Conservation (phyloP, 2,113 vertebrate genomes). For the Tupaia chinensis region DNA sequence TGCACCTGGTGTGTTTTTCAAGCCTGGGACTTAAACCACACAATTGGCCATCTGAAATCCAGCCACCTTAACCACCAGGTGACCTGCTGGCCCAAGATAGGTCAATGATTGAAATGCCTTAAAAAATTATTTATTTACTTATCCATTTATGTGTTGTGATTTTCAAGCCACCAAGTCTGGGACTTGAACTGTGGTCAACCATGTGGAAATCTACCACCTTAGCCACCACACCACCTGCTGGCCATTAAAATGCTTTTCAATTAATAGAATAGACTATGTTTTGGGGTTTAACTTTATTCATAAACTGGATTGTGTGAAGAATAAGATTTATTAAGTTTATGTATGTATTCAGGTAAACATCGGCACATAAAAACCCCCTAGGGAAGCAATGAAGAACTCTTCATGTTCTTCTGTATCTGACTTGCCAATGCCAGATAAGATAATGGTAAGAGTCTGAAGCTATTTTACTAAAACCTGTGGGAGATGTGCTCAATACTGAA, state of each 20-base stretch:
- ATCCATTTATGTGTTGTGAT: no score
- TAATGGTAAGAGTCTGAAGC: neutral
- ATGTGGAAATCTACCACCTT: no score
- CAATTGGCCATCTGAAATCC: no score
- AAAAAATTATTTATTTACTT: no score
- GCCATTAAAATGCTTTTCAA: neutral
- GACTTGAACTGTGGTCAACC: no score
- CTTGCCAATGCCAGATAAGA: neutral
- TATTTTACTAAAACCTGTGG: neutral
- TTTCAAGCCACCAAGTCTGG: no score
- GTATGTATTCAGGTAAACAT: neutral
- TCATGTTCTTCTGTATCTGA: neutral
- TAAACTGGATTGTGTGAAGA: neutral
- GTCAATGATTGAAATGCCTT: no score
- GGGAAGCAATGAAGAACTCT: neutral
- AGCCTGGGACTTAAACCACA: no score
- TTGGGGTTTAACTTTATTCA: conserved; percentile 6
- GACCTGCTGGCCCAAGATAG: no score
- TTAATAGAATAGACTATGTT: neutral
- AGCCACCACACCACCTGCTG: no score
- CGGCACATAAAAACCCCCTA: neutral
- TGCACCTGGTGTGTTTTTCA: no score
- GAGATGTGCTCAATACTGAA: neutral
- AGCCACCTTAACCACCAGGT: no score
- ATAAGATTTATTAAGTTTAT: neutral